phyloP scores from a whole-genome alignment of 2,797 vertebrate species.

The Chaetophractus vellerosus region DNA sequence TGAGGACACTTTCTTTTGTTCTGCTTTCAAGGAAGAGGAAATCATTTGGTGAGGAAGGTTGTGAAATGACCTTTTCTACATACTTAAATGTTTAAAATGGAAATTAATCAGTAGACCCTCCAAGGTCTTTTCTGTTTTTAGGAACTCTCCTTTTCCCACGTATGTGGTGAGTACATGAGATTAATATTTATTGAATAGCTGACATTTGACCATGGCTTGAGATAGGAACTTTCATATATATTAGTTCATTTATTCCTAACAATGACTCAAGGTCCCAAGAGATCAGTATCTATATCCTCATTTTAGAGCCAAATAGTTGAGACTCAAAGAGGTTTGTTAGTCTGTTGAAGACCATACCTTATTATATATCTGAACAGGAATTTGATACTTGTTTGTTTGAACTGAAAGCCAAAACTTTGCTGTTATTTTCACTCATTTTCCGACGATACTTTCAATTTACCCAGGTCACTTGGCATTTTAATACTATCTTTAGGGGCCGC shows the following conservation, averaged over 20 bases:
- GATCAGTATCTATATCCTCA: background rate
- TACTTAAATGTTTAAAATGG: background rate
- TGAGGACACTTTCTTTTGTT: background rate
- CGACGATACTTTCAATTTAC: conserved; percentile 30
- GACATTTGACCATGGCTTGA: background rate
- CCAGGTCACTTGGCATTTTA: conserved; percentile 35
- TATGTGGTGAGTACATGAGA: background rate
- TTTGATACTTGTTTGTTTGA: conserved; percentile 27
- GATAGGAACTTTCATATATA: background rate
- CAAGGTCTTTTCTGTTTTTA: conserved; percentile 1
- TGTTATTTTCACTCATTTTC: conserved; percentile 24
- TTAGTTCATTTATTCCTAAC: background rate
- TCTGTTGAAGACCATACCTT: background rate
- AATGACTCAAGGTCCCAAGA: background rate
- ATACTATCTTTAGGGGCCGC: conserved; percentile 46
- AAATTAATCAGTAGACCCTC: background rate
- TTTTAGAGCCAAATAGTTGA: background rate
- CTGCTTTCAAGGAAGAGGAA: background rate
- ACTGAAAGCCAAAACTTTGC: conserved; percentile 4
- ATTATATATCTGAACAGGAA: background rate
- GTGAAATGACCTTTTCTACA: background rate
- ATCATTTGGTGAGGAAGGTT: background rate
- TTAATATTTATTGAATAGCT: background rate
- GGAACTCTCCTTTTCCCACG: background rate
- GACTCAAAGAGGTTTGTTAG: background rate